Percentiles rank a stretch among this genome's conserved stretches.
Conservation (phyloP, 2,113 vertebrate species). For the Mola mola region DNA sequence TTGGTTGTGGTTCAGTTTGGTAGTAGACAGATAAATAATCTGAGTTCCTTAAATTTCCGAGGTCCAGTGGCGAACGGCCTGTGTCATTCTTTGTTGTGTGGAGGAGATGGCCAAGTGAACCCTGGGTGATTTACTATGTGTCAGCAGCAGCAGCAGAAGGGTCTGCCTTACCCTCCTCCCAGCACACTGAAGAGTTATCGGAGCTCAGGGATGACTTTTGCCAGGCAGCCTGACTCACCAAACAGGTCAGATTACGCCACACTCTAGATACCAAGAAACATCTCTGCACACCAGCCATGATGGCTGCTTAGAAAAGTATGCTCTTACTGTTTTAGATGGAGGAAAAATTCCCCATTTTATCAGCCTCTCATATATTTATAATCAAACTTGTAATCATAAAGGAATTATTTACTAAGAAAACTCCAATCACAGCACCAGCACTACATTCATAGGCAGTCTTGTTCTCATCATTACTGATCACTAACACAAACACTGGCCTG, state of each 20-base stretch:
- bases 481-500: slow-evolving; percentile 46
- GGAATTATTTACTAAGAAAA: not conserved
- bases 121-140: slow-evolving; percentile 64
- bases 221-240: slow-evolving; percentile 52
- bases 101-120: slow-evolving; percentile 51
- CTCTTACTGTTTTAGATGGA: slow-evolving; percentile 4
- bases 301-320: slow-evolving; percentile 3
- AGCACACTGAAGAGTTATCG: slow-evolving; percentile 51
- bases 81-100: slow-evolving; percentile 25
- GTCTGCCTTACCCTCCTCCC: slow-evolving; percentile 18
- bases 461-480: slow-evolving; percentile 50
- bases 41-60: not conserved
- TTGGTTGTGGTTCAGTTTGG: not conserved
- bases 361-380: no score
- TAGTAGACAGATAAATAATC: no score
- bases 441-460: slow-evolving; percentile 15
- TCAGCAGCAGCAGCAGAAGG: slow-evolving; percentile 56
- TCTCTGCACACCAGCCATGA: not conserved
- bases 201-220: slow-evolving; percentile 27
- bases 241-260: slow-evolving; percentile 47
- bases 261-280: slow-evolving; percentile 8
- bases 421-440: slow-evolving; percentile 1
- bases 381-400: no score
- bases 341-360: not conserved
- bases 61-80: slow-evolving; percentile 2